Evolutionary conservation across 53 echinoderm and acorn worm genomes (phyloP), one percentile per base, ranked within the genome.

Genomic region (Crossaster papposus): DNA sequence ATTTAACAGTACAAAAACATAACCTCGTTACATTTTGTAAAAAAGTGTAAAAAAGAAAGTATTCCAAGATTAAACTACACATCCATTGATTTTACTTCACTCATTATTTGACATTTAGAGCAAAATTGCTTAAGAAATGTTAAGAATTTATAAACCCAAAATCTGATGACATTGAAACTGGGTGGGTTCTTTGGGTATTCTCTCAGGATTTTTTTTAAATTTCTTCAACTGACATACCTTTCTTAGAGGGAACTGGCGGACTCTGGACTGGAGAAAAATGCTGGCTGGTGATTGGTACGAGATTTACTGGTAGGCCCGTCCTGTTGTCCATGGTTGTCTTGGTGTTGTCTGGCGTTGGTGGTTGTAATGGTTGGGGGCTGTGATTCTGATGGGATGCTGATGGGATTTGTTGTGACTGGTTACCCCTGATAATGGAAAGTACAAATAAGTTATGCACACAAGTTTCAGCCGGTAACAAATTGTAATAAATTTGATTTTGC

Each of bases 201-300:
- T 18, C 17, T 18, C 58, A 58, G 15, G 12, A 14, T 18, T 17
- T 18, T 58, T 17, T 2, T 20, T 11, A 18, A 18, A 3, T 18
- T 58, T 20, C 15, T 58, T 11, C 58, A 58, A 58, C 58, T 58
- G 58, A 35, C 55, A 33, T 80, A 80, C 51, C 83, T 38, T 85
- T 71, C 72, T 50, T 72, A 72, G 84, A 36, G 1, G 76, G 24
- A 37, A 51, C 53, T 72, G 72, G 73, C 2, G 29, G 71, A 20
- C 72, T 38, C 54, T 85, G 50, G 72, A 72, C 85, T 34, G 76
- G 87, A 37, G n/a, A 33, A 13, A 71, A 44, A 24, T 34, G 84
- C 33, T 86, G 86, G 72, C 75, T 85, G 72, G 14, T 34, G 86
- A 62, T 33, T 30, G 75, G 53, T 26, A 34, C 12, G 8, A 54